Evolutionary conservation across 2,797 vertebrate species (phyloP).

Genomic region (Spinibarbus caldwelli): DNA sequence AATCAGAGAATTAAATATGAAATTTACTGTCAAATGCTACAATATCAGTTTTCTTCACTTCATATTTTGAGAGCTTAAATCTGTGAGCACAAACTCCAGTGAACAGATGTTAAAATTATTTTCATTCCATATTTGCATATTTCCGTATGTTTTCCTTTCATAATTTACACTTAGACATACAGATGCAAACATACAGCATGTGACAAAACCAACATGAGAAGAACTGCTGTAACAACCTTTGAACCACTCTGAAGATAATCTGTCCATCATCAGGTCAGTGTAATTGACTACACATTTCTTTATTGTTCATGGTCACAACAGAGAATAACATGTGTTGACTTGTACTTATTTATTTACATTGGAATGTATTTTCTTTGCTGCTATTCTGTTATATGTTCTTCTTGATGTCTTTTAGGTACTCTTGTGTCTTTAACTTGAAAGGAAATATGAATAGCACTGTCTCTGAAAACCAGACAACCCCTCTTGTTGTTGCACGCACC

Average conservation of each 20-base stretch:
- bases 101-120: neutral
- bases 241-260: neutral
- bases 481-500: rapidly evolving
- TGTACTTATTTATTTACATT: neutral
- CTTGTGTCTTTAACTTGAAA: neutral
- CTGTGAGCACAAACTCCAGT: neutral
- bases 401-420: neutral
- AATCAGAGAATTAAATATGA: neutral
- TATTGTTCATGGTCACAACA: no score
- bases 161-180: neutral
- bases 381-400: neutral
- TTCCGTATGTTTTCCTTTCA: neutral
- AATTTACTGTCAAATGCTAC: neutral
- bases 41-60: neutral
- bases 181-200: neutral
- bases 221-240: neutral
- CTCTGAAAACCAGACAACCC: neutral
- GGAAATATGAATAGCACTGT: slow-evolving; percentile 11
- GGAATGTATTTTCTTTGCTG: neutral
- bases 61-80: neutral
- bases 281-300: neutral
- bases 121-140: slow-evolving; percentile 4
- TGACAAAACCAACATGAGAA: neutral
- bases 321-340: neutral
- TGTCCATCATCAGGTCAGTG: neutral